These are phyloP conservation scores for Argyresthia goedartella DNA, from an alignment of 2,888 invertebrate genomes.

Conservation along the genomic window DNA sequence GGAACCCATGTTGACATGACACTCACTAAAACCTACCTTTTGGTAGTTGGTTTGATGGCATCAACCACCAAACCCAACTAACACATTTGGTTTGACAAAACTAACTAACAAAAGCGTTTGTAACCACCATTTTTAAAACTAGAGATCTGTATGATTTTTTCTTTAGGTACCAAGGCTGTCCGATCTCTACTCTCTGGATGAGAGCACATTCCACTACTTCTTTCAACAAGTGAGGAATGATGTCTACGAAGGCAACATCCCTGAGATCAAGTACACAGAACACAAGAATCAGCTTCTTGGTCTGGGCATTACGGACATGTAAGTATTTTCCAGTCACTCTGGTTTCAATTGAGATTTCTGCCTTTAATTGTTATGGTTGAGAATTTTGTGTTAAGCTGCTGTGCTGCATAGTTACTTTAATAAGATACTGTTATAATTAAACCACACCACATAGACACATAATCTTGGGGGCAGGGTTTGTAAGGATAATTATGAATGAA, in stretches of 20 bases:
- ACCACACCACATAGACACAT: too few relatives aligned
- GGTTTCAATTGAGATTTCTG: neutral
- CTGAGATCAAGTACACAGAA: slow-evolving; percentile 83
- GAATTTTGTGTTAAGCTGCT: too few relatives aligned
- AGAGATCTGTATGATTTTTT: neutral
- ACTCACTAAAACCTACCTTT: neutral
- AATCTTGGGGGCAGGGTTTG: too few relatives aligned
- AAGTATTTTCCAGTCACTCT: slow-evolving; percentile 24
- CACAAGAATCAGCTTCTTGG: slow-evolving; percentile 85
- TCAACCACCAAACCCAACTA: too few relatives aligned
- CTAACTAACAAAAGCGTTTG: too few relatives aligned
- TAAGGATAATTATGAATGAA: too few relatives aligned
- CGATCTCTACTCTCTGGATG: slow-evolving; percentile 76
- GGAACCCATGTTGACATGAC: neutral
- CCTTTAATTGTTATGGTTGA: too few relatives aligned
- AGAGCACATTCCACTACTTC: slow-evolving; percentile 85
- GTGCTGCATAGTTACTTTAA: too few relatives aligned
- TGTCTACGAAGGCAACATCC: slow-evolving; percentile 83
- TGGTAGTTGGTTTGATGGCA: too few relatives aligned
- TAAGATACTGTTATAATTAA: too few relatives aligned
- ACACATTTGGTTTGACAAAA: too few relatives aligned
- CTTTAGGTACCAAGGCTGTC: slow-evolving; percentile 71
- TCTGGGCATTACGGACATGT: slow-evolving; percentile 90
- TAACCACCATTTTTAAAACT: too few relatives aligned
- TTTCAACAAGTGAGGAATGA: slow-evolving; percentile 88